Evolutionary conservation across 2,888 invertebrate species (phyloP).

Genomic region (Eugnorisma glareosa): DNA sequence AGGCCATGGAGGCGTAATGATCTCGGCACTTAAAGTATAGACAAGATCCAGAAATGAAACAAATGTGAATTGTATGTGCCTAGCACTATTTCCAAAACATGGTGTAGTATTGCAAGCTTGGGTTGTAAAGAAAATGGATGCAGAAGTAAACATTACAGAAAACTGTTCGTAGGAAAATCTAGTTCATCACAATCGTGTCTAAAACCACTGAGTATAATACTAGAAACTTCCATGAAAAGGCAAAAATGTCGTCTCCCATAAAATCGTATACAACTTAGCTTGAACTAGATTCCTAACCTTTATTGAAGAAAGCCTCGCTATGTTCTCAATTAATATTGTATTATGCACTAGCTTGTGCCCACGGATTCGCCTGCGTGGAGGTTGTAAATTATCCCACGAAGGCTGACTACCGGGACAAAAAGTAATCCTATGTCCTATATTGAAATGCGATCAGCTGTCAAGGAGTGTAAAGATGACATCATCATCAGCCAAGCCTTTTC

Average conservation of each 20-base stretch:
- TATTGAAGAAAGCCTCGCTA: conserved; percentile 20
- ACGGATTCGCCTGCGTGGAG: background rate
- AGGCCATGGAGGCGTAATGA: background rate
- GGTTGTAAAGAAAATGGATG: background rate
- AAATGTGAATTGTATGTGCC: background rate
- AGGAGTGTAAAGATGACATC: no score
- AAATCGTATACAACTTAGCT: conserved; percentile 25
- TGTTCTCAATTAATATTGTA: background rate
- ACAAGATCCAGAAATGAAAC: background rate
- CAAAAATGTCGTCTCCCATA: conserved; percentile 23
- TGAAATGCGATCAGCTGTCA: background rate
- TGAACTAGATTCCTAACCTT: conserved; percentile 41
- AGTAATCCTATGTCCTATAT: background rate
- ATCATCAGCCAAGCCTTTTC: no score
- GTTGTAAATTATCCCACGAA: background rate
- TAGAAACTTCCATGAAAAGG: conserved; percentile 43
- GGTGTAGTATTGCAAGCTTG: background rate
- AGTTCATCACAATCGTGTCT: conserved; percentile 32
- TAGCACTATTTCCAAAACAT: background rate
- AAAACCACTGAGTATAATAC: conserved; percentile 15
- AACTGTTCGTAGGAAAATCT: background rate
- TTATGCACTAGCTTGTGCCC: background rate
- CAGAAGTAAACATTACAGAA: background rate
- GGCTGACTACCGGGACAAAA: background rate
- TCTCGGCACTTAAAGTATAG: background rate